Base-by-base conservation (phyloP, 2,797 vertebrate species). In the Lacerta viridis region DNA sequence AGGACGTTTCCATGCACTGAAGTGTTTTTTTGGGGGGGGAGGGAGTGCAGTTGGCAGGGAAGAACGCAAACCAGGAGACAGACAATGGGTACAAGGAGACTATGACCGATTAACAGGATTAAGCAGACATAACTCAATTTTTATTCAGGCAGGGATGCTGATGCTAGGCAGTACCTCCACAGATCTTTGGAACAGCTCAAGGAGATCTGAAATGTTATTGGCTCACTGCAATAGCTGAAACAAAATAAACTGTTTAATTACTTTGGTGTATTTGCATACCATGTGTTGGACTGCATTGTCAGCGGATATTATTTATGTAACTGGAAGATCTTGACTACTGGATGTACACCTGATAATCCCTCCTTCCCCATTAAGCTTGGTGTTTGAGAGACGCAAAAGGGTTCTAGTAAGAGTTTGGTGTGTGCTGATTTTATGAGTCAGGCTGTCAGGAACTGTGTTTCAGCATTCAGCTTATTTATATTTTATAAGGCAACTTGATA, bases 341-440 rank as follows among this genome's bases (percentile, higher is more conserved):
- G 92, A 87, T 92, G 33, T 43, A 92, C 80, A 89, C 92, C 90
- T 87, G 80, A 85, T 33, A 80, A 90, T 93, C 90, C 89, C 93
- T 90, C 86, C 43, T 90, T 5, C 75, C 75, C 80, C 79, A 89
- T 83, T 86, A 55, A 86, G 84, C 76, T 93, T 81, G 33, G 92
- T 84, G 83, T 91, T 78, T 88, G 72, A 78, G 93, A 59, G 89
- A 80, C 4, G 64, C 92, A 93, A 84, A 94, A 92, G 93, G 90
- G 64, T 89, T 29, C 11, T 13, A 76, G 86, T 86, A 84, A 23
- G 83, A 85, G 72, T 83, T 86, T 76, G 29, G 71, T 71, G 61
- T 80, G 71, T 7, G 20, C 74, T 92, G 91, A 80, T 88, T 81
- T 93, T 93, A 91, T 71, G n/a, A 90, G 90, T 87, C 89, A 82